These are phyloP conservation scores for Urechis unicinctus DNA, from an alignment of 2,888 invertebrate species.

Conservation along the genomic window DNA sequence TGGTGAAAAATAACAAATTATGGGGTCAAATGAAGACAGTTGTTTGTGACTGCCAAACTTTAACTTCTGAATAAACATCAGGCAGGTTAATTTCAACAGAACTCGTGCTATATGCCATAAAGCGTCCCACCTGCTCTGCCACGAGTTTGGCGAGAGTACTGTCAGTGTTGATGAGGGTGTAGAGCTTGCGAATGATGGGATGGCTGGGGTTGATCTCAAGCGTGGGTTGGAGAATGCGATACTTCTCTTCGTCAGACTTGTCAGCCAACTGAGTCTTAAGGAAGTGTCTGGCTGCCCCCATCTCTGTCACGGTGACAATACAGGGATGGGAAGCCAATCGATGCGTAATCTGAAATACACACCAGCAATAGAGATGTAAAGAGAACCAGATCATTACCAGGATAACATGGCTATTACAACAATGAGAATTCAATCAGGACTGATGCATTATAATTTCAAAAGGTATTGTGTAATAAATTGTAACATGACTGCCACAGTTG, in stretches of 20 bases:
- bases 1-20: too few relatives aligned
- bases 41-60: too few relatives aligned
- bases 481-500: too few relatives aligned
- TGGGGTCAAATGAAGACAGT: too few relatives aligned
- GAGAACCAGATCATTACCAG: not conserved
- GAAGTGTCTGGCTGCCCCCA: conserved; percentile 94
- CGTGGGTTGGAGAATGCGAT: conserved; percentile 79
- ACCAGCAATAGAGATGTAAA: not conserved
- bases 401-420: not conserved
- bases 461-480: too few relatives aligned
- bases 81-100: too few relatives aligned
- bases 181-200: conserved; percentile 78
- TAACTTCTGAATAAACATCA: too few relatives aligned
- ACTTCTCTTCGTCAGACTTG: conserved; percentile 66
- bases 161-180: conserved; percentile 67
- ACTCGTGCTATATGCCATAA: too few relatives aligned
- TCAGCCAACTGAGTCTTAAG: conserved; percentile 75
- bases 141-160: conserved; percentile 76
- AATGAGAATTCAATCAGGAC: too few relatives aligned
- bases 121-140: conserved; percentile 73
- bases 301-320: conserved; percentile 89
- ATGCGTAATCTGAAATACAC: conserved; percentile 60
- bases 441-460: too few relatives aligned
- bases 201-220: conserved; percentile 82
- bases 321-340: conserved; percentile 83